Evolutionary conservation across 2,888 invertebrate genomes (phyloP).

Genomic region (Chymomyza amoena): DNA sequence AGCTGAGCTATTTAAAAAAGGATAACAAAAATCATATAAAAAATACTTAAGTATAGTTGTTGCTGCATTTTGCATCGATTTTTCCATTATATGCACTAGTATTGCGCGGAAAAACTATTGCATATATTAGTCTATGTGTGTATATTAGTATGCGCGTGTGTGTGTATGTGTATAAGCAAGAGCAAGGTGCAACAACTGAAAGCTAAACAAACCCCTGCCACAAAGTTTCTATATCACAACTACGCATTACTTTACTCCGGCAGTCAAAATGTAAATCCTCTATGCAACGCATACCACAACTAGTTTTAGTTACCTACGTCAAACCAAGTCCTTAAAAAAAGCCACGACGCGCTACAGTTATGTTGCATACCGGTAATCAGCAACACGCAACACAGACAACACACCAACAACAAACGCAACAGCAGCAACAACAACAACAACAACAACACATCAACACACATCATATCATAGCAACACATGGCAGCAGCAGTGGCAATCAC

Average conservation of each 20-base stretch:
- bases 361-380: slow-evolving; percentile 70
- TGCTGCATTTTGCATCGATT: slow-evolving; percentile 37
- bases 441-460: slow-evolving; percentile 21
- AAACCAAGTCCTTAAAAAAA: slow-evolving; percentile 5
- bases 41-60: not conserved
- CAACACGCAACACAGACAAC: slow-evolving; percentile 41
- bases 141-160: slow-evolving; percentile 6
- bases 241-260: not conserved
- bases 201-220: not conserved
- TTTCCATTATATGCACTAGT: slow-evolving; percentile 12
- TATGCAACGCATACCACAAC: not conserved
- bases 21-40: not conserved
- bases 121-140: slow-evolving; percentile 12
- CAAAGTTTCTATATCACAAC: not conserved
- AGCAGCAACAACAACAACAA: slow-evolving; percentile 30
- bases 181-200: not conserved
- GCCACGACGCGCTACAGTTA: slow-evolving; percentile 53
- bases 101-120: not conserved
- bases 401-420: slow-evolving; percentile 33
- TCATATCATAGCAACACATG: slow-evolving; percentile 49
- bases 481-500: slow-evolving; percentile 9
- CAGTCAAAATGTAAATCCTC: slow-evolving; percentile 23
- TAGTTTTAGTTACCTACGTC: not conserved
- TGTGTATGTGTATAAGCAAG: slow-evolving; percentile 15
- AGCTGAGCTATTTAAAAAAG: not conserved